Conservation (phyloP, 2,888 invertebrate genomes). For the Sinopyrophorus schimmeli region DNA sequence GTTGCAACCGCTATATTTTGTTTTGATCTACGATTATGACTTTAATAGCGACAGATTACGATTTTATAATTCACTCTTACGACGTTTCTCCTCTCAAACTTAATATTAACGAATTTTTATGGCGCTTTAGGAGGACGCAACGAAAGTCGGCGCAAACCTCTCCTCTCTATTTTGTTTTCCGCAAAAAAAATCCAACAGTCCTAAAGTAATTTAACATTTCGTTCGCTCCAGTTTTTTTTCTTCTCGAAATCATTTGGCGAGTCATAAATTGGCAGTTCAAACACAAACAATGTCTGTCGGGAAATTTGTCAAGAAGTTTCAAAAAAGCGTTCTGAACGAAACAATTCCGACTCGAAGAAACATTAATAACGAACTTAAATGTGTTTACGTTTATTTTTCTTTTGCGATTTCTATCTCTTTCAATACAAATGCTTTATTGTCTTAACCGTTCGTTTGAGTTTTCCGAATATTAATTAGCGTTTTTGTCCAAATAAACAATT, state of each 20-base stretch:
- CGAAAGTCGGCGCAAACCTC: no score
- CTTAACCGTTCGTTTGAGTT: not conserved
- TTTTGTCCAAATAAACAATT: no score
- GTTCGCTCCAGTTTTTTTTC: no score
- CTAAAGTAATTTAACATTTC: no score
- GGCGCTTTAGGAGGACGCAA: no score
- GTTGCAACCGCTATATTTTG: conserved; percentile 32
- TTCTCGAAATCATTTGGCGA: conserved; percentile 12
- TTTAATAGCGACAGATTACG: conserved; percentile 26
- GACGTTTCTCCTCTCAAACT: no score
- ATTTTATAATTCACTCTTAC: conserved; percentile 24
- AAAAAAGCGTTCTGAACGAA: conserved; percentile 6
- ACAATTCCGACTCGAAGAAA: no score
- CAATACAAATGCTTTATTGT: conserved; percentile 2
- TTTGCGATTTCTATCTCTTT: not conserved
- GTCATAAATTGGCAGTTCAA: conserved; percentile 11
- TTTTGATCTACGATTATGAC: conserved; percentile 34
- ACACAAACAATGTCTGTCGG: conserved; percentile 14
- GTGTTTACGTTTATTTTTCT: not conserved
- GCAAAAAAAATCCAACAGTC: no score
- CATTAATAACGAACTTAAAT: conserved; percentile 2
- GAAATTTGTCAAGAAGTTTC: conserved; percentile 14
- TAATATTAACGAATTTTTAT: no score
- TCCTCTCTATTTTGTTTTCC: no score
- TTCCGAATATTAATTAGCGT: no score